These are phyloP conservation scores for Andrena cerasifolii DNA, from an alignment of 1,140 invertebrate species.

Conservation along the genomic window DNA sequence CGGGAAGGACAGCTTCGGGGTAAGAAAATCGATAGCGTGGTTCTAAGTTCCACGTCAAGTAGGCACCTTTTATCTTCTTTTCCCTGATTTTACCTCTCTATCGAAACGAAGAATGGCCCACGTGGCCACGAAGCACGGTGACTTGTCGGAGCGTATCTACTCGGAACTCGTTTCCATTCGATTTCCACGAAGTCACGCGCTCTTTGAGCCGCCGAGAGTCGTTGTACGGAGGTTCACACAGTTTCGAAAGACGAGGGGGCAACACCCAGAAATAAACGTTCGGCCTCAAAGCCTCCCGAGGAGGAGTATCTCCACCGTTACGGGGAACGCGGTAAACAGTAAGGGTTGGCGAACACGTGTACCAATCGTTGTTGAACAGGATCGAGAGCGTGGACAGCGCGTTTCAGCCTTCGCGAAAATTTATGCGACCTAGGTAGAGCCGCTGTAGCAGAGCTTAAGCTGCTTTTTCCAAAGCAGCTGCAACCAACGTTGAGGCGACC, in stretches of 20 bases:
- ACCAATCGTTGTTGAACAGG: neutral
- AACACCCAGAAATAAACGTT: constrained; percentile 56
- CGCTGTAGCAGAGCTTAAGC: neutral
- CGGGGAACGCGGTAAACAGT: constrained; percentile 40
- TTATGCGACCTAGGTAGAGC: constrained; percentile 11
- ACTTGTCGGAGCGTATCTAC: too few relatives aligned
- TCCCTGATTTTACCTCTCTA: too few relatives aligned
- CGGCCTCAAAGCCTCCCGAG: neutral
- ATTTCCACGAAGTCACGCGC: constrained; percentile 17
- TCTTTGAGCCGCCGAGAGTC: neutral
- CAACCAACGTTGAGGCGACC: neutral
- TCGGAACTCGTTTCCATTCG: constrained; percentile 1
- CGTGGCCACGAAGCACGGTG: too few relatives aligned
- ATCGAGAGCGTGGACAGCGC: neutral
- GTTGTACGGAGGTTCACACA: constrained; percentile 7
- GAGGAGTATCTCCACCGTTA: constrained; percentile 11
- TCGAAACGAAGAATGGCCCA: too few relatives aligned
- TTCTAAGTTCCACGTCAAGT: too few relatives aligned
- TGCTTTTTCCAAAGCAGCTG: neutral
- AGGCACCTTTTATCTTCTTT: too few relatives aligned
- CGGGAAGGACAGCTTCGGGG: too few relatives aligned
- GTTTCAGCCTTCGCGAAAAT: constrained; percentile 3
- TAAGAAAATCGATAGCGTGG: too few relatives aligned
- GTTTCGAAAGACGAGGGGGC: constrained; percentile 5
- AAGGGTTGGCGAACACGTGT: constrained; percentile 57